Percentiles rank a stretch among this genome's conserved stretches.
These are phyloP conservation scores for Margarornis squamiger DNA, from an alignment of 2,797 vertebrate genomes.

Conservation along the genomic window DNA sequence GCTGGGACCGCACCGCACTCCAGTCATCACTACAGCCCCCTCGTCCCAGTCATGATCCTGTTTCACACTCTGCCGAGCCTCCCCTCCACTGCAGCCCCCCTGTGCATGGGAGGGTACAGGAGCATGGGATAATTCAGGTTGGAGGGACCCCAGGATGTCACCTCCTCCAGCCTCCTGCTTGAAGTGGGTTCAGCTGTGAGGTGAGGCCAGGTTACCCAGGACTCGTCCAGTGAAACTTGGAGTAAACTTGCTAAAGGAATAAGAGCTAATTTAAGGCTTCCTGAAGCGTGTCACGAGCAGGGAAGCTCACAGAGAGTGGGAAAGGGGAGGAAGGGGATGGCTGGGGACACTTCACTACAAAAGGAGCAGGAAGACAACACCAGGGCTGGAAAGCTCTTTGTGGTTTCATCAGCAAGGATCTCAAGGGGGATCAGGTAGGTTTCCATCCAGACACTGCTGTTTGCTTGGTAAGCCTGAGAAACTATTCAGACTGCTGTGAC, in stretches of 20 bases:
- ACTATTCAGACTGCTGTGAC: background rate
- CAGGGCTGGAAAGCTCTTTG: background rate
- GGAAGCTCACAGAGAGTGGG: background rate
- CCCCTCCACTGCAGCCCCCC: background rate
- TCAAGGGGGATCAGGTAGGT: background rate
- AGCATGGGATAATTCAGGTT: background rate
- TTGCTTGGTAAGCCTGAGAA: background rate
- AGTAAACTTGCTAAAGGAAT: background rate
- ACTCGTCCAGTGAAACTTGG: background rate
- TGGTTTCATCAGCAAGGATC: background rate
- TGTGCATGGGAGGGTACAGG: background rate
- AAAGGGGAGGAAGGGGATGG: background rate
- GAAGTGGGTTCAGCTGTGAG: background rate
- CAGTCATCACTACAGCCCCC: fast-evolving
- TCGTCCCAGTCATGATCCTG: background rate
- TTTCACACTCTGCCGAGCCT: background rate
- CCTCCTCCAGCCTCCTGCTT: background rate
- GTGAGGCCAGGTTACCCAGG: conserved; percentile 1
- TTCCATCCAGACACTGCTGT: background rate
- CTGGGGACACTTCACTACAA: background rate
- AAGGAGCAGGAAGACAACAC: background rate
- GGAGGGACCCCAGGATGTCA: conserved; percentile 3
- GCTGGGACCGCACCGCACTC: background rate
- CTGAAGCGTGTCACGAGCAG: conserved; percentile 24
- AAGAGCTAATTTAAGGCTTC: conserved; percentile 41